A percentile compares a stretch with the other conserved stretches of the same genome.
Evolutionary conservation across 1,140 invertebrate genomes (phyloP).

Genomic region (Mycetomoellerius zeteki): DNA sequence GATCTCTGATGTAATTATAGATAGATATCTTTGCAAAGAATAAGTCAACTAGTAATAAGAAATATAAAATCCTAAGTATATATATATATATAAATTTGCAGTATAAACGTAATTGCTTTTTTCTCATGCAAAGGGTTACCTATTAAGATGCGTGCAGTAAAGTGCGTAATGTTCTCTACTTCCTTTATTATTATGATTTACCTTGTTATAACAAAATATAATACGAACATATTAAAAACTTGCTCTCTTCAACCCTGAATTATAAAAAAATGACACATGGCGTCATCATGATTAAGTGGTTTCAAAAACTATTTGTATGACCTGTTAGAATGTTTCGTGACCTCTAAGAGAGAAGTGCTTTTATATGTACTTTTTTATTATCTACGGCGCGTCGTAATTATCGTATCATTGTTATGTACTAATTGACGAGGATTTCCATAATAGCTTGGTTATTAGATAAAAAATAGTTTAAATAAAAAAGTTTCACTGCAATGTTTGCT

Average conservation of each 20-base stretch:
- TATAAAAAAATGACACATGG: not conserved
- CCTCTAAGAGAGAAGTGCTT: not conserved
- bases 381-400: conserved; percentile 16
- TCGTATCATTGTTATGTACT: not conserved
- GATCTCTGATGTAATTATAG: conserved; percentile 18
- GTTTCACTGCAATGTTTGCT: conserved; percentile 4
- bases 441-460: conserved; percentile 4
- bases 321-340: not conserved
- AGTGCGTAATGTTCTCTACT: not conserved
- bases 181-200: conserved; percentile 13
- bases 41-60: conserved; percentile 6
- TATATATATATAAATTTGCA: too few relatives aligned
- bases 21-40: not conserved
- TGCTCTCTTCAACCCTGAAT: not conserved
- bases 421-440: conserved; percentile 8
- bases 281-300: not conserved
- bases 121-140: not conserved
- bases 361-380: conserved; percentile 7
- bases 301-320: not conserved
- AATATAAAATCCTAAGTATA: not conserved
- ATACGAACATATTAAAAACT: not conserved
- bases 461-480: too few relatives aligned
- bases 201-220: not conserved
- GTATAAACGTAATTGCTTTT: not conserved
- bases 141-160: not conserved